phyloP scores from a whole-genome alignment of 2,888 invertebrate genomes.

The Phyto melanocephala region DNA sequence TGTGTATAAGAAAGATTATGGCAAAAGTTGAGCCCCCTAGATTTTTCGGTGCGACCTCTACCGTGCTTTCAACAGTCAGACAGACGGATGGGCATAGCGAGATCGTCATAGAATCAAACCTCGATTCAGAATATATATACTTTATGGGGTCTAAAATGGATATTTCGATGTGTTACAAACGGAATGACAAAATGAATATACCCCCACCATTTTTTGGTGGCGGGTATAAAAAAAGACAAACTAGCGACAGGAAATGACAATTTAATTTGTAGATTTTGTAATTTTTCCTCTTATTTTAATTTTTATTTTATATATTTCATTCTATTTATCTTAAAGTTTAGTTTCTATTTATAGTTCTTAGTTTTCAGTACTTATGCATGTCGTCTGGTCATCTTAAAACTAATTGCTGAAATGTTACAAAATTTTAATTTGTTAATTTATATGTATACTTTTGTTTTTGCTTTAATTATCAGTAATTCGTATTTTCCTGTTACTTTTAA shows the following conservation, averaged over 20 bases:
- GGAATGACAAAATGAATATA: too few species aligned
- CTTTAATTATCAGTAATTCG: slow-evolving; percentile 73
- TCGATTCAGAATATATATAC: too few species aligned
- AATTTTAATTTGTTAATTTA: slow-evolving; percentile 68
- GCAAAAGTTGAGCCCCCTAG: too few species aligned
- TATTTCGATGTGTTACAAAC: too few species aligned
- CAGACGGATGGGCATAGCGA: too few species aligned
- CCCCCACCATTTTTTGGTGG: too few species aligned
- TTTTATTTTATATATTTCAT: slow-evolving; percentile 29
- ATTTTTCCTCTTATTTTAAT: slow-evolving; percentile 39
- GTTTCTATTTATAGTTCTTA: slow-evolving; percentile 26
- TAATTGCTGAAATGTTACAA: slow-evolving; percentile 27
- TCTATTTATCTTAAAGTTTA: slow-evolving; percentile 22
- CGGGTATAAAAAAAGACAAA: neutral
- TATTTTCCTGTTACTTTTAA: slow-evolving; percentile 72
- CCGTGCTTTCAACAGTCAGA: too few species aligned
- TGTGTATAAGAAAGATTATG: too few species aligned
- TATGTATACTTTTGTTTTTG: neutral
- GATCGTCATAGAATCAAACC: too few species aligned
- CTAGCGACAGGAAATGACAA: slow-evolving; percentile 72
- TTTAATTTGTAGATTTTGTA: slow-evolving; percentile 68
- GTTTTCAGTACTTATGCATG: neutral
- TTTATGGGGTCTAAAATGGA: too few species aligned
- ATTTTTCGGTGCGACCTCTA: too few species aligned
- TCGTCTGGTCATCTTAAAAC: slow-evolving; percentile 10